A percentile compares a stretch with the other conserved stretches of the same genome.
Evolutionary conservation across 2,113 vertebrate genomes (phyloP).

Genomic region (Myxocyprinus asiaticus): DNA sequence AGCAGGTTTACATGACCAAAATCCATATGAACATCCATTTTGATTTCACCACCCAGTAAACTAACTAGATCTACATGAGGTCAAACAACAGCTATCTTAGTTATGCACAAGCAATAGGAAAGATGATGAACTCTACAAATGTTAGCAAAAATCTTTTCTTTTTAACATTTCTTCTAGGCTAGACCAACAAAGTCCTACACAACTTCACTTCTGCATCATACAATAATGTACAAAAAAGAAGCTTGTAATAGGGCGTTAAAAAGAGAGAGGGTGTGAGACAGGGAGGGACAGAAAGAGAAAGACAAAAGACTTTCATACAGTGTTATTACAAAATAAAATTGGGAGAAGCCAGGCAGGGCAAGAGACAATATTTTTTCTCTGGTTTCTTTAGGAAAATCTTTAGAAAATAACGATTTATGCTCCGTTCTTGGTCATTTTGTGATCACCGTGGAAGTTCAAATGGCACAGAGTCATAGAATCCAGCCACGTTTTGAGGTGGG

Average conservation of each 20-base stretch:
- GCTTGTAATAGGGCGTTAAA: no score
- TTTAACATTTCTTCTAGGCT: no score
- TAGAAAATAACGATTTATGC: background rate
- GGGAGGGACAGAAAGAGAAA: background rate
- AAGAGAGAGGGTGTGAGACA: background rate
- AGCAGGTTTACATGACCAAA: constrained; percentile 52
- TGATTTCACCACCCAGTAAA: constrained; percentile 80
- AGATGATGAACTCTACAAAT: constrained; percentile 66
- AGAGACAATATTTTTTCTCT: background rate
- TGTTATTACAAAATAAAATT: constrained; percentile 19
- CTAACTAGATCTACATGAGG: constrained; percentile 80
- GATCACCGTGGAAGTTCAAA: constrained; percentile 12
- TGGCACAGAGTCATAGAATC: background rate
- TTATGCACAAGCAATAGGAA: constrained; percentile 82
- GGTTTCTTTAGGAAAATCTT: no score
- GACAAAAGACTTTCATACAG: constrained; percentile 5
- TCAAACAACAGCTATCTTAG: constrained; percentile 78
- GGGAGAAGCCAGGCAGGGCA: background rate
- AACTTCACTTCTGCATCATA: constrained; percentile 77
- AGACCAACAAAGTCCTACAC: constrained; percentile 21
- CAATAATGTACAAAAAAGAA: constrained; percentile 70
- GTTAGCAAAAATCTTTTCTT: constrained; percentile 49
- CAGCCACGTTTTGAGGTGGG: background rate
- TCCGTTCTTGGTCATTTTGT: constrained; percentile 20
- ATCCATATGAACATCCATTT: constrained; percentile 78